Evolutionary conservation across 2,113 vertebrate genomes (phyloP), one percentile per base, ranked within the genome.

Genomic region (Poeciliopsis prolifica): DNA sequence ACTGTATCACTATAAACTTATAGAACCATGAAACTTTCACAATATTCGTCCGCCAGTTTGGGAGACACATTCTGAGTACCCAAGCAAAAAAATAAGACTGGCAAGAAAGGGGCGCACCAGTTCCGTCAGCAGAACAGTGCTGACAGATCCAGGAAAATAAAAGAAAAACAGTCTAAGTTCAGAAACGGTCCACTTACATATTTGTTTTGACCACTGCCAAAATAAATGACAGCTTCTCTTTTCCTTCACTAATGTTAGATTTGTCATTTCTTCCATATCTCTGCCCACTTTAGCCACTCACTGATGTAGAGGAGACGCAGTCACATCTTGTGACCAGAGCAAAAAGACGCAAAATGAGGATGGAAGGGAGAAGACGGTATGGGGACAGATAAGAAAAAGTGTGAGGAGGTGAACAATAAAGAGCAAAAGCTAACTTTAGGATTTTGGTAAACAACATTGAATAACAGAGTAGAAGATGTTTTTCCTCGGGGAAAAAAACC

Each of bases 91-190:
- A 61, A 65, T 4, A 40, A 62, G 65, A 77, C 62, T 70, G 73
- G 71, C 72, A 71, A 74, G 73, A 76, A 26, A 66, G 42, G 77
- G 44, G 72, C 4, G 51, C 68, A 58, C 58, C 81, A 84, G 78
- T 77, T 82, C 15, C 64, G 78, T 12, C 62, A 64, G 62, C 5
- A 73, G 74, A 68, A 26, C 37, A 29, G 48, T 22, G 11, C 75
- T 86, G 87, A 87, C 89, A 81, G 76, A 81, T 83, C 60, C 70
- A 73, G 70, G 58, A 78, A 82, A 85, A 72, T 76, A 42, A 42
- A 42, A 42, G 14, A 48, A 48, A 48, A 79, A 87, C 19, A 85
- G 42, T 40, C 75, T 83, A 76, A 86, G 81, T 78, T 86, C 85
- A 88, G 61, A 87, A 79, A 87, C 72, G 69, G 69, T 29, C 72